These are phyloP conservation scores for Oeneis ivallda DNA, from an alignment of 2,888 invertebrate species.

Conservation along the genomic window DNA sequence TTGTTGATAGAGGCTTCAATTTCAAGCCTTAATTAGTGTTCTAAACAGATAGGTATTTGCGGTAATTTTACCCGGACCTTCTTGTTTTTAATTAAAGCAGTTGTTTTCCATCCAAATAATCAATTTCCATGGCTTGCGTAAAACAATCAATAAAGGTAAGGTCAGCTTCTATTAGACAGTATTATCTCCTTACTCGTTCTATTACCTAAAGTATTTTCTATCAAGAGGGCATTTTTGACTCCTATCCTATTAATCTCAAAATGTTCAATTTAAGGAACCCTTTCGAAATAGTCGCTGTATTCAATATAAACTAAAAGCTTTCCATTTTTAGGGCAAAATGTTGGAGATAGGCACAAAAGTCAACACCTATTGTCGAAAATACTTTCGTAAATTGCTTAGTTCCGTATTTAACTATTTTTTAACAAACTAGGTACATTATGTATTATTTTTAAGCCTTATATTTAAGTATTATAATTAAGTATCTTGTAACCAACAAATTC, in stretches of 20 bases:
- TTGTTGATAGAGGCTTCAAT: constrained; percentile 24
- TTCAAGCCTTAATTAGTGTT: constrained; percentile 30
- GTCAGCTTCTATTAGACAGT: not conserved
- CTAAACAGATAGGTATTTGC: constrained; percentile 21
- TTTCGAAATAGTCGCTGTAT: constrained; percentile 50
- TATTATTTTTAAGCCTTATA: too few species aligned
- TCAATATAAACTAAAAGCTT: constrained; percentile 73
- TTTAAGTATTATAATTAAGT: too few species aligned
- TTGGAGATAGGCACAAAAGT: constrained; percentile 35
- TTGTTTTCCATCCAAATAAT: constrained; percentile 1
- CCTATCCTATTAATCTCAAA: not conserved
- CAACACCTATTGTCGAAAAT: not conserved
- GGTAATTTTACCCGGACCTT: constrained; percentile 12
- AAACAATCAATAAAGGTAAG: not conserved
- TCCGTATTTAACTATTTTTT: too few species aligned
- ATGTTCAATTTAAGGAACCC: constrained; percentile 38
- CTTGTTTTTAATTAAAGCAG: constrained; percentile 11
- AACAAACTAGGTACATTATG: not conserved
- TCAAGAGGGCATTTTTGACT: not conserved
- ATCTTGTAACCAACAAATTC: too few species aligned
- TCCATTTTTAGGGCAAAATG: constrained; percentile 63
- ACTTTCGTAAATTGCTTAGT: not conserved
- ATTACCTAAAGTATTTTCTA: not conserved
- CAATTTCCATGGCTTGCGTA: not conserved
- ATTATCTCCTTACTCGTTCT: not conserved